A percentile compares a stretch with the other conserved stretches of the same genome.
phyloP scores from a whole-genome alignment of 1,140 invertebrate genomes.

The Ceratina japonica region DNA sequence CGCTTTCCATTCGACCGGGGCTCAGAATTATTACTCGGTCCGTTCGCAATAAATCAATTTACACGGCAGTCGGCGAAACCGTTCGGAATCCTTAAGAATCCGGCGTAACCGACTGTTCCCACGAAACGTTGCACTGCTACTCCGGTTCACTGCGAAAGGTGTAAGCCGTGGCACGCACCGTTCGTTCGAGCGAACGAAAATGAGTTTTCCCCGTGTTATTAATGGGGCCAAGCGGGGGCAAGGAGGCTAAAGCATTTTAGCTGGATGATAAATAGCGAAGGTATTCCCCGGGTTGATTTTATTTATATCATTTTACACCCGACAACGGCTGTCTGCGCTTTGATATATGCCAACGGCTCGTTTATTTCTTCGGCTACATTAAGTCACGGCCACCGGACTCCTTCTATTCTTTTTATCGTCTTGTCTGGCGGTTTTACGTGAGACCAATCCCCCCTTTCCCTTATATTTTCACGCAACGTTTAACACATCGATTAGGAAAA shows the following conservation, averaged over 20 bases:
- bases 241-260: conserved; percentile 61
- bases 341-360: conserved; percentile 60
- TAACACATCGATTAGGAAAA: conserved; percentile 40
- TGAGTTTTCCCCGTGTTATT: conserved; percentile 64
- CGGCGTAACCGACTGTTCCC: conserved; percentile 18
- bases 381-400: conserved; percentile 55
- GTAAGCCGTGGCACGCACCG: conserved; percentile 16
- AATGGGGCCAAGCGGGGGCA: conserved; percentile 51
- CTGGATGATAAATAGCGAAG: conserved; percentile 69
- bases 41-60: conserved; percentile 33
- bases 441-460: not conserved
- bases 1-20: conserved; percentile 10
- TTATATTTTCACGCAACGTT: not conserved
- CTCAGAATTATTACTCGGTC: not conserved
- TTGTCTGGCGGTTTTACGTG: not conserved
- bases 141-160: not conserved
- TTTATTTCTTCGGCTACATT: conserved; percentile 66
- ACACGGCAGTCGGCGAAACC: conserved; percentile 14
- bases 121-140: conserved; percentile 28
- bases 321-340: conserved; percentile 55
- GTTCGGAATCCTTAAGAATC: conserved; percentile 28
- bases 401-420: conserved; percentile 49
- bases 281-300: conserved; percentile 66
- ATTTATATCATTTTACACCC: conserved; percentile 70
- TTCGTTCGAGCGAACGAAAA: conserved; percentile 56